Percentiles rank a stretch among this genome's conserved stretches.
Evolutionary conservation across 1,140 invertebrate species (phyloP).

Genomic region (Micrasema minimum): DNA sequence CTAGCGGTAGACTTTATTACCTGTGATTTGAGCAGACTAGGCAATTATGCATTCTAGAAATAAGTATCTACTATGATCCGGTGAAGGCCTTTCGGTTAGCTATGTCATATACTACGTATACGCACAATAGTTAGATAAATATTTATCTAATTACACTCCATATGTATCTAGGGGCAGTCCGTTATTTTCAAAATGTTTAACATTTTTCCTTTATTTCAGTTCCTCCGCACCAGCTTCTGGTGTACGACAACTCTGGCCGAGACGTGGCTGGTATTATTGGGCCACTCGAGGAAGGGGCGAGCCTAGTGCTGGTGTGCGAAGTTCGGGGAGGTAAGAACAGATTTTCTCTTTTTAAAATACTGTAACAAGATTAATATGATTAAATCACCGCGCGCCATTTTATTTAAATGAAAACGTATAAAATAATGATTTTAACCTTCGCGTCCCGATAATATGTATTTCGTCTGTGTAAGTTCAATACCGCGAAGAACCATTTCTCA

Average conservation of each 20-base stretch:
- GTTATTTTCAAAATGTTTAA: constrained; percentile 7
- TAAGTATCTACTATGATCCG: no score
- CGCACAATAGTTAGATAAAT: no score
- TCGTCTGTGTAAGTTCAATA: no score
- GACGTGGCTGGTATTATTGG: constrained; percentile 81
- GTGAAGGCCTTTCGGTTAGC: no score
- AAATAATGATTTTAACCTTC: neutral
- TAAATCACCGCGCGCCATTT: neutral
- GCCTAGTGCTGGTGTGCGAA: constrained; percentile 86
- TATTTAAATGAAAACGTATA: neutral
- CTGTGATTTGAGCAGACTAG: no score
- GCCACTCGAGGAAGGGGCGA: constrained; percentile 84
- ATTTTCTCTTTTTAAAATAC: constrained; percentile 1
- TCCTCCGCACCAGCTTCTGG: constrained; percentile 84
- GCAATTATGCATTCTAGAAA: no score
- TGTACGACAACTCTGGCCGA: constrained; percentile 84
- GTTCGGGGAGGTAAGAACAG: constrained; percentile 84
- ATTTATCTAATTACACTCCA: no score
- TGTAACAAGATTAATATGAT: neutral
- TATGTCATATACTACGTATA: no score
- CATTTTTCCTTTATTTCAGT: constrained; percentile 72
- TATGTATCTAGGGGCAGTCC: no score
- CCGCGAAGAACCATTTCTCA: no score
- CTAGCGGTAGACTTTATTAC: no score
- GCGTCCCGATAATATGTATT: no score